Base-by-base conservation (phyloP, 2,797 vertebrate species). In the Argyrosomus regius region DNA sequence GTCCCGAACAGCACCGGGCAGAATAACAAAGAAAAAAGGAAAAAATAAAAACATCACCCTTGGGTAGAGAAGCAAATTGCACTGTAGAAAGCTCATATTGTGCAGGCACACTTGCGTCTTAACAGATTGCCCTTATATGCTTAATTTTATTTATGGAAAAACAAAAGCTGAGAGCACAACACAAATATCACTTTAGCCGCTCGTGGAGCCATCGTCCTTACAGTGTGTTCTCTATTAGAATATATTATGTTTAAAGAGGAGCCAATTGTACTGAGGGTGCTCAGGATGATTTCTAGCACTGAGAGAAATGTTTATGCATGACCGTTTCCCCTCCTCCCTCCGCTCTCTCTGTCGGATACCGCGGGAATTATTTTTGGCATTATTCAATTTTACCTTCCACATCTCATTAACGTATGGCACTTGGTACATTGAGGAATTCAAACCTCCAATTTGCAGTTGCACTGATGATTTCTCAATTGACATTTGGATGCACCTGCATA, bases 391-490 rank as follows among this genome's bases (percentile, higher is more conserved):
- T 81, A 80, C 77, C 71, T 75, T 85, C 90, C 88, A 82, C 77
- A 77, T 91, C 85, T 91, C 83, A 91, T 92, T 86, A 83, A 78
- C 20, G 56, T 78, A 75, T 60, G 58, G 53, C 49, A 49, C 63
- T 35, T 24, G 43, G 59, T 87, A 87, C 84, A 80, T 90, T 72
- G 83, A 83, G 84, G 89, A 88, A 92, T 88, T 87, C 87, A 91
- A 87, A 78, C 83, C 89, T 81, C 82, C 82, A 83, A 88, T 90
- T 91, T 91, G 83, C 83, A 82, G 74, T 78, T 82, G 78, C 89
- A 83, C 81, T 84, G 82, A 91, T 89, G 87, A 90, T 91, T 93
- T 89, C 87, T 91, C 87, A 79, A 81, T 80, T 91, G 90, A 86
- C 89, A 85, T 93, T 78, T 79, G 82, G 78, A 88, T 74, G 81